Base-by-base conservation (phyloP, 1,140 invertebrate species). In the Drosophila carrolli region DNA sequence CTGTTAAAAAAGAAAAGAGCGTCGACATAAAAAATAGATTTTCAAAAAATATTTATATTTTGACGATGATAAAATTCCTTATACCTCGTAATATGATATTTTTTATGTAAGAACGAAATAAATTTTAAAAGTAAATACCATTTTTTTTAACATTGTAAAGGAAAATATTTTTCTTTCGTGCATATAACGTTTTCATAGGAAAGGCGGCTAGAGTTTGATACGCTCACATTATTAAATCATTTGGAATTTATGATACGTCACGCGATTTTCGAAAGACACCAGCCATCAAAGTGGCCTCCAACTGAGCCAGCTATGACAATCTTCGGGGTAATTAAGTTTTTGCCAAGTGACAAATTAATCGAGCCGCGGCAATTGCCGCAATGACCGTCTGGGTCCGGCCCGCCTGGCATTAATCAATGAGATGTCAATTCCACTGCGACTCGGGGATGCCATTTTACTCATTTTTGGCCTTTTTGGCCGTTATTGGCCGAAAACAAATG, bases 181-280 rank as follows among this genome's bases (percentile, higher is more conserved):
- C 60, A 44, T n/a, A 19, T 27, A 37, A 5, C 37, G 38, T 9
- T 19, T 48, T 23, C 51, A 35, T 41, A 9, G 8, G 29, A 51
- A 37, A 14, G 65, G 46, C 56, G 58, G 54, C 29, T 60, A 47
- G 56, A 46, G 27, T 48, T 50, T 41, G 48, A 55, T 61, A 71
- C 61, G 59, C 46, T 63, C 35, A 61, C 50, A 65, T 70, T 82
- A 71, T 70, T 71, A 78, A 84, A 85, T 74, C 74, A 85, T 81
- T 75, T 63, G 53, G 82, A 72, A 59, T 75, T 86, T 85, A 70
- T 85, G 72, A 73, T 73, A 77, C 46, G 79, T 86, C 84, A 86
- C 83, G 83, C 83, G 84, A 86, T 86, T 88, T 88, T 86, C 71
- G 83, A 86, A 86, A 86, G 83, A 86, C 55, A 55, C 70, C 53